phyloP scores from a whole-genome alignment of 2,797 vertebrate genomes.

The Myotis findleyi region DNA sequence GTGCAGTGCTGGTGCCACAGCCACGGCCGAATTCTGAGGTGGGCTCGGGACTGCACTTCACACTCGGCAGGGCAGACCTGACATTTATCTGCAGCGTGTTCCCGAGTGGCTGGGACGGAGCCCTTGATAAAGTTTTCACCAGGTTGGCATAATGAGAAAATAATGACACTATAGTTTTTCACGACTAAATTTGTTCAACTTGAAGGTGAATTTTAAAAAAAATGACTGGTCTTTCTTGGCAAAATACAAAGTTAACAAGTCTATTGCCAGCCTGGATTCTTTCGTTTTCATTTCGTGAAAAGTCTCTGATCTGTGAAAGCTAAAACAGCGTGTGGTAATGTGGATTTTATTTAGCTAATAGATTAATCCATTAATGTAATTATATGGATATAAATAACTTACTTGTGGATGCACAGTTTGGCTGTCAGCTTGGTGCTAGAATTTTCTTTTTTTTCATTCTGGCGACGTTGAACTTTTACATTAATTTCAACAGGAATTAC shows the following conservation, averaged over 20 bases:
- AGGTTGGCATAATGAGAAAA: neutral
- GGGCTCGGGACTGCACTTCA: rapidly evolving
- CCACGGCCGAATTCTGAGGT: neutral
- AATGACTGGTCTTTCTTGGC: conserved; percentile 20
- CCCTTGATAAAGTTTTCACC: neutral
- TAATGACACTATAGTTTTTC: neutral
- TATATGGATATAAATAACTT: conserved; percentile 23
- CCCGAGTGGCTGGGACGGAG: neutral
- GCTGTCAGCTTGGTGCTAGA: neutral
- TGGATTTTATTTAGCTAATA: conserved; percentile 11
- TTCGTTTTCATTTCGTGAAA: conserved; percentile 32
- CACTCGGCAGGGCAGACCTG: neutral
- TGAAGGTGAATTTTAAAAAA: conserved; percentile 21
- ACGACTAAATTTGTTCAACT: conserved; percentile 4
- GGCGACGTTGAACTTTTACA: neutral
- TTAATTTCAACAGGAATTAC: conserved; percentile 21
- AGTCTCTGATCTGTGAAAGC: conserved; percentile 26
- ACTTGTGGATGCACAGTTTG: neutral
- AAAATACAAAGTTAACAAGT: neutral
- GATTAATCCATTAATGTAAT: conserved; percentile 45
- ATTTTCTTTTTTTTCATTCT: conserved; percentile 34
- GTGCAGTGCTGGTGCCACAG: neutral
- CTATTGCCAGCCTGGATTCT: neutral
- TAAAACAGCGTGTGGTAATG: neutral
- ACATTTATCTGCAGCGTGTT: neutral